A percentile compares a stretch with the other conserved stretches of the same genome.
phyloP scores from a whole-genome alignment of 2,113 vertebrate species.

The Stomatorhinus ivindoensis region DNA sequence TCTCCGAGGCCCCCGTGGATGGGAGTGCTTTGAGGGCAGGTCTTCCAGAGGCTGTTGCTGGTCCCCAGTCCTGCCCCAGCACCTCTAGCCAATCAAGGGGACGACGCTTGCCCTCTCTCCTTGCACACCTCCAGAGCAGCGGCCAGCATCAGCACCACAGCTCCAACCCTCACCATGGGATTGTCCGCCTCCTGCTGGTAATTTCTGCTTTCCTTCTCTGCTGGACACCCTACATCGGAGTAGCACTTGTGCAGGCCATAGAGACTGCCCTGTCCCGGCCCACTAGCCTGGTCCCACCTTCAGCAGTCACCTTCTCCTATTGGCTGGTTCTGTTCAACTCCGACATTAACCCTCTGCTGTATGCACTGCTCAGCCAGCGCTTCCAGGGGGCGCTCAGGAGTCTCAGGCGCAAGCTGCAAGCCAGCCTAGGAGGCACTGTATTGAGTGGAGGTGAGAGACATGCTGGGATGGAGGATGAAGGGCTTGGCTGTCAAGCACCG shows the following conservation, averaged over 20 bases:
- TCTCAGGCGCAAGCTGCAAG: conserved; percentile 49
- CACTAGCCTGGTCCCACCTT: conserved; percentile 48
- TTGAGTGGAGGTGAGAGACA: conserved; percentile 22
- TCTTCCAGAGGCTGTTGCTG: not conserved
- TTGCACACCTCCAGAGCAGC: conserved; percentile 35
- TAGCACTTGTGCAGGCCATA: conserved; percentile 59
- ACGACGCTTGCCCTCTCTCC: conserved; percentile 42
- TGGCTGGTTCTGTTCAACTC: conserved; percentile 69
- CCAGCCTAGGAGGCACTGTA: conserved; percentile 30
- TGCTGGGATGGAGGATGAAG: conserved; percentile 23
- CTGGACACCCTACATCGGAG: conserved; percentile 65
- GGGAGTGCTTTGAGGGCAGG: conserved; percentile 15
- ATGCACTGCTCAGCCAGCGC: conserved; percentile 66
- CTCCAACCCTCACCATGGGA: conserved; percentile 49
- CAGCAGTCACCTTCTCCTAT: conserved; percentile 60
- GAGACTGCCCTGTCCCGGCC: conserved; percentile 51
- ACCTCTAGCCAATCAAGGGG: conserved; percentile 13
- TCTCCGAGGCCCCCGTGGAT: conserved; percentile 37
- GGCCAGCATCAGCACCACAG: conserved; percentile 33
- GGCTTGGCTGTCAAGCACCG: conserved; percentile 29
- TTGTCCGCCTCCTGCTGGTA: conserved; percentile 62
- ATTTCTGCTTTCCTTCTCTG: conserved; percentile 65
- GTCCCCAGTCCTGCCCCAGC: conserved; percentile 20
- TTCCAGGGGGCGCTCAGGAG: conserved; percentile 60
- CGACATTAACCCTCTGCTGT: conserved; percentile 67